Conservation (phyloP, 1,140 invertebrate genomes). For the Drosophila lacertosa region DNA sequence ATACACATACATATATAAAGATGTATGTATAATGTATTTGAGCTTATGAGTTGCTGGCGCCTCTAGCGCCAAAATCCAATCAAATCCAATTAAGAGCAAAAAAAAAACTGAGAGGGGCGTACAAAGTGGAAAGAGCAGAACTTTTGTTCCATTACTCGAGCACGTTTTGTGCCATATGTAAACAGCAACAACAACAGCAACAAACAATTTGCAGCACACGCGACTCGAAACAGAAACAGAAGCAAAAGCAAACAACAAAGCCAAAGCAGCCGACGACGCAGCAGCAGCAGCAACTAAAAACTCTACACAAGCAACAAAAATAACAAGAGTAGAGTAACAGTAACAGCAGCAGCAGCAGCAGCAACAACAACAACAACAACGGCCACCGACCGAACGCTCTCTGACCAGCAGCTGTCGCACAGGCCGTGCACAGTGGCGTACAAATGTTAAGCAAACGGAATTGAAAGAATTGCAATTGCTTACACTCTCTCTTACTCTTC, state of each 20-base stretch:
- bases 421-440: conserved; percentile 33
- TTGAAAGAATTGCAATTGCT: conserved; percentile 13
- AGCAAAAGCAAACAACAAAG: conserved; percentile 48
- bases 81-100: conserved; percentile 78
- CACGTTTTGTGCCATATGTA: conserved; percentile 53
- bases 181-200: conserved; percentile 23
- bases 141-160: conserved; percentile 45
- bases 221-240: conserved; percentile 37
- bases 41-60: conserved; percentile 62
- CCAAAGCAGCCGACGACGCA: conserved; percentile 40
- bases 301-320: conserved; percentile 8
- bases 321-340: conserved; percentile 5
- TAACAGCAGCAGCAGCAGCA: conserved; percentile 32
- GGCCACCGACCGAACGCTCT: conserved; percentile 23
- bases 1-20: not conserved
- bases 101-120: conserved; percentile 17
- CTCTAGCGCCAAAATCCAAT: conserved; percentile 69
- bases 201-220: conserved; percentile 37
- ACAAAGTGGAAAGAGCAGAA: conserved; percentile 1
- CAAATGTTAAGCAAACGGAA: conserved; percentile 7
- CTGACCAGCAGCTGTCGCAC: conserved; percentile 44
- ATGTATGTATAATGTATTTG: conserved; percentile 25
- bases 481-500: not conserved
- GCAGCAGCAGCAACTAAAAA: conserved; percentile 27
- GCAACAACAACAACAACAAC: conserved; percentile 53